Conservation (phyloP, 1,140 invertebrate species). For the Drosophila aff. region DNA sequence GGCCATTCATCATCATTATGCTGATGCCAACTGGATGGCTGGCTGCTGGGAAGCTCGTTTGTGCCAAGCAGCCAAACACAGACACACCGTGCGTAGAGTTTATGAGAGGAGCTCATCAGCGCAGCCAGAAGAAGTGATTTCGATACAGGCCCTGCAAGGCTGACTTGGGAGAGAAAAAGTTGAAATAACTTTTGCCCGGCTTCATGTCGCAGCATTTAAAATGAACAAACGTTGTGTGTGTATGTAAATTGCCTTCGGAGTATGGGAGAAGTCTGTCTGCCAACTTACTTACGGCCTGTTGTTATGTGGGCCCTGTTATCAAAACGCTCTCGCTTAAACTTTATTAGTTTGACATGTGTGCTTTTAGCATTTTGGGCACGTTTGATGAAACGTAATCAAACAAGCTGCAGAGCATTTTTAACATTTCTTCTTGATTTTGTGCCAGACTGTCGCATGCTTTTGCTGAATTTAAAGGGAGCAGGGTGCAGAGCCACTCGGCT, state of each 20-base stretch:
- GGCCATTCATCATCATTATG: constrained; percentile 64
- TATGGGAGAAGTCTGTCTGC: constrained; percentile 18
- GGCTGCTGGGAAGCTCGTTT: constrained; percentile 45
- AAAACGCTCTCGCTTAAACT: constrained; percentile 64
- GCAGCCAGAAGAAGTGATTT: constrained; percentile 44
- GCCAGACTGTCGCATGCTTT: constrained; percentile 1
- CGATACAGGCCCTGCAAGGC: constrained; percentile 15
- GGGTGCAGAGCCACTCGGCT: neutral
- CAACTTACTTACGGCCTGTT: constrained; percentile 30
- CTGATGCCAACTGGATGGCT: constrained; percentile 55
- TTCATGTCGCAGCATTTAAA: constrained; percentile 60
- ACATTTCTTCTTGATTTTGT: constrained; percentile 5
- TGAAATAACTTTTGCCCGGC: constrained; percentile 58
- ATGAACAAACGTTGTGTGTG: constrained; percentile 53
- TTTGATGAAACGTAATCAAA: constrained; percentile 72
- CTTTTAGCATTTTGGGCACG: constrained; percentile 67
- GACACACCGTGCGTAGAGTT: constrained; percentile 19
- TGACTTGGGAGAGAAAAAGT: constrained; percentile 39
- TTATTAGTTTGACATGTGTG: constrained; percentile 74
- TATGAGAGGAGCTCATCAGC: constrained; percentile 59
- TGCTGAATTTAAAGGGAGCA: constrained; percentile 10
- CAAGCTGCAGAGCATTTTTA: constrained; percentile 58
- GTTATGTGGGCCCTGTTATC: constrained; percentile 40
- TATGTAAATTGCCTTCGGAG: constrained; percentile 30
- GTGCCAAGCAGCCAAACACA: constrained; percentile 6